Evolutionary conservation across 2,797 vertebrate species (phyloP), one percentile per base, ranked within the genome.

Genomic region (Psittacula echo): DNA sequence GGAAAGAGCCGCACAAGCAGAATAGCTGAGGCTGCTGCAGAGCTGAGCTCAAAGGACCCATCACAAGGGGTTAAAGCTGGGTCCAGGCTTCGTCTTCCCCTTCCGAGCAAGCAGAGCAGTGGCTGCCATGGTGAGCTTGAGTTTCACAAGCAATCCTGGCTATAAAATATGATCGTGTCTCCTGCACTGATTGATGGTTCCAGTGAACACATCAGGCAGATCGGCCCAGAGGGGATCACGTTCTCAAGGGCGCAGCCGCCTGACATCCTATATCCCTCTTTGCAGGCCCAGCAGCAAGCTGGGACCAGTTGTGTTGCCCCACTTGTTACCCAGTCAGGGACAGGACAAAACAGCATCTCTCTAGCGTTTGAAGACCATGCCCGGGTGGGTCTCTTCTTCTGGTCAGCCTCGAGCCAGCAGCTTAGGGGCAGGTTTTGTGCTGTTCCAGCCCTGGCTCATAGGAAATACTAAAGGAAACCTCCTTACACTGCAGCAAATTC

Each of bases 101-200:
- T 87, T 66, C 66, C 67, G 14, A 77, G 90, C 23, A 17, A 62
- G 91, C 62, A 39, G 78, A 87, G 93, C 93, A 4, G 68, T 3
- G 60, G 41, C 96, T 85, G 93, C 96, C 80, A 23, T 1, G 29
- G 2, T 1, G 6, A 90, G 96, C 51, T 98, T 96, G 93, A 56
- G 95, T 97, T 98, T 98, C 97, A 95, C 87, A 83, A 56, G 56
- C 84, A n/a, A 15, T 42, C 70, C 76, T 13, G 89, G 82, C 95
- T 94, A 29, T 97, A 98, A 98, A 98, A 97, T 34, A 95, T 3
- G 48, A 97, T 94, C 94, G 4, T 61, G 95, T 92, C 97, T 91
- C 77, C 70, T 4, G 78, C 54, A 32, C 94, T 97, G 97, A 97
- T 95, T 93, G 96, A 97, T 97, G 96, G 95, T 7, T 90, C 88